Base-by-base conservation (phyloP, 2,888 invertebrate species). In the Apamea anceps region DNA sequence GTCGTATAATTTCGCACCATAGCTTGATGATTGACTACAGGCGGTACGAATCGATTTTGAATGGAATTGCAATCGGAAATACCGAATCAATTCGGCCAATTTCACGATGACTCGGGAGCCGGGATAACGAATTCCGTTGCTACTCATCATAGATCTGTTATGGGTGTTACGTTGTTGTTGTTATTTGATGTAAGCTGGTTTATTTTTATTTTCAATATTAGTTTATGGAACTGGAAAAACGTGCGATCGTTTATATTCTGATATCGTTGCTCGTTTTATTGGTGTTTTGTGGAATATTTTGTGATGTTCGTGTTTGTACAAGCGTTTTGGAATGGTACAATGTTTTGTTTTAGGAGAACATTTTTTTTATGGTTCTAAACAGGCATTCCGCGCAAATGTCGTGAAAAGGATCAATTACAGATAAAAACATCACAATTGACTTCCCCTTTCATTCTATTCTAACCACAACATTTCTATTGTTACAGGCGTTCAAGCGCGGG, bases 401-500 rank as follows among this genome's bases (percentile, higher is more conserved):
- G 28, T 13, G 21, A 21, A 70, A 51, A 48, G 28, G 2, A 13
- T 70, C 1, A 45, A 28, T 28, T 75, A 1, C 7, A 54, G 5
- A 75, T 62, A 21, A 21, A 21, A 73, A 32, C 1, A 25, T 28
- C 6, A 57, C 28, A 5, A 21, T 42, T 18, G 0, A 65, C 1
- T 32, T n/a, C 32, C 1, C 18, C 1, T 48, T 25, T 18, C 0
- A 21, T 18, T 51, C 3, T 45, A 57, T 42, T 63, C 60, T 79
- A 51, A 79, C 60, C 12, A 60, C 28, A 42, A 45, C 15, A 18
- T 81, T 79, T 88, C 66, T 45, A 8, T 96, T 95, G 94, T 96
- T 96, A 10, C 94, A 96, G 96, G 97, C 95, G 96, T 82, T 95
- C 96, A 85, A 96, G 96, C 85, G 96, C 96, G 89, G 95, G 96